Evolutionary conservation across 2,113 vertebrate genomes (phyloP), one percentile per base, ranked within the genome.

Genomic region (Origma solitaria): DNA sequence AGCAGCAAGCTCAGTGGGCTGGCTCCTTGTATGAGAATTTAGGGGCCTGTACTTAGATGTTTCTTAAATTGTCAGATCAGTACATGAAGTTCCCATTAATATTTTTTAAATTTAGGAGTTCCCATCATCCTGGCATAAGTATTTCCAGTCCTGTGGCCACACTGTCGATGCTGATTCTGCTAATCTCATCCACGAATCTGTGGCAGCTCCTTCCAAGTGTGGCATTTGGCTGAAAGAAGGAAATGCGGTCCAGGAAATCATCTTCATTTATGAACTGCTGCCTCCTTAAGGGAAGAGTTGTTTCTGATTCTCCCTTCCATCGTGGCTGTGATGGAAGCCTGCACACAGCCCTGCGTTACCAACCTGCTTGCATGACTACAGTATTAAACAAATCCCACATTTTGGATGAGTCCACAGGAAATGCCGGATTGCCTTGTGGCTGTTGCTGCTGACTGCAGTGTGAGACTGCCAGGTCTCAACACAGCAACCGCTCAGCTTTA

Each of bases 191-290:
- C 42, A 49, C 0, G 0, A 61, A 35, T 47, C 58, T 20, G 13
- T 35, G 25, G 35, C 38, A 50, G 69, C 20, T 80, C 28, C 33
- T 95, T 54, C 58, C 11, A 83, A 53, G 25, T 1, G 0, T 45
- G 38, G 19, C 13, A 45, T 72, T 83, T 73, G 27, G 16, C 61
- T 37, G 35, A 58, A 42, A 76, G 28, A 38, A 84, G 18, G 13
- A 54, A 45, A 56, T 0, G 0, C 1, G 0, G 31, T 22, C 45
- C 40, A 50, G 64, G 47, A 88, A 76, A 66, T 13, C 14, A 58
- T 20, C 22, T 62, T 88, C 2, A 2, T 45, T 93, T 76, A 60
- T 25, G 8, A 91, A 57, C 24, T 68, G 37, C 61, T 76, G 62
- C 78, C n/a, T 90, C 28, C 38, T 28, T 69, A 69, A 30, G 35